Evolutionary conservation across 2,797 vertebrate genomes (phyloP).

Genomic region (Poecilia gillii): DNA sequence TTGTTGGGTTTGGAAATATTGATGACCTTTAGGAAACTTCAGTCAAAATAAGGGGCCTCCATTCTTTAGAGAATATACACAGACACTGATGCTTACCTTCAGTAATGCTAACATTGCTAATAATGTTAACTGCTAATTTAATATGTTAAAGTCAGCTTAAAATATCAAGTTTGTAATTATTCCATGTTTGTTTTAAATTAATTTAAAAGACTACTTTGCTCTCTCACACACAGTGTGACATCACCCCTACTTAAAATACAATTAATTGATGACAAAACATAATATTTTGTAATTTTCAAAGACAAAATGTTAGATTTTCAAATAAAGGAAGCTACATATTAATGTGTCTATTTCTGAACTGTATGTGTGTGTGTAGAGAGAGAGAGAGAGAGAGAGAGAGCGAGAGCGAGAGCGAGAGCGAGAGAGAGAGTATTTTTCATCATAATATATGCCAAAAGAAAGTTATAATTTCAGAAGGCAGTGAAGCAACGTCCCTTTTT

Average conservation of each 20-base stretch:
- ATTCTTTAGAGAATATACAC: background rate
- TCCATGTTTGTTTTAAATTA: background rate
- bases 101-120: background rate
- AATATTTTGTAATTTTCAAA: background rate
- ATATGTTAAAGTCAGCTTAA: background rate
- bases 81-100: background rate
- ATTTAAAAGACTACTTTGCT: background rate
- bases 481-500: background rate
- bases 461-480: background rate
- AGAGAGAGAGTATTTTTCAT: background rate
- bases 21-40: background rate
- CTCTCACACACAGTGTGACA: background rate
- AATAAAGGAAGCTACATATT: background rate
- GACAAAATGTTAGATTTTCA: background rate
- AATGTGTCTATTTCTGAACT: background rate
- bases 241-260: background rate
- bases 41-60: background rate
- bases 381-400: no score
- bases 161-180: background rate
- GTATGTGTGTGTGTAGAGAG: no score
- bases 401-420: no score
- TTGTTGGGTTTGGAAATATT: background rate
- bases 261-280: background rate
- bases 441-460: background rate
- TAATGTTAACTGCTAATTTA: background rate